phyloP scores from a whole-genome alignment of 2,888 invertebrate species.

The Rhodophaea formosa region DNA sequence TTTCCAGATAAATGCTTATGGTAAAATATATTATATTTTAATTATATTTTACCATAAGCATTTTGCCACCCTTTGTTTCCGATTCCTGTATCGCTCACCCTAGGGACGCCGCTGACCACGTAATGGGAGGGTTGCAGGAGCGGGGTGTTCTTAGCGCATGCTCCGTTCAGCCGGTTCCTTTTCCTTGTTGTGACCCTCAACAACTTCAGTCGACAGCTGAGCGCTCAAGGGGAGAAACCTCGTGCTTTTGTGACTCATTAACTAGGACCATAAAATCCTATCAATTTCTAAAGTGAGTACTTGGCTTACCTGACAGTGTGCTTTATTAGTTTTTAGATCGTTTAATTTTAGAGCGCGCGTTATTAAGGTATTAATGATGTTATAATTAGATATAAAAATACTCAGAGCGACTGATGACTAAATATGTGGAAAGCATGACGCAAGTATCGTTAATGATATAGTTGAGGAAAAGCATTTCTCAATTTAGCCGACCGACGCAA shows the following conservation, averaged over 20 bases:
- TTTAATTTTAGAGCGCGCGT: not conserved
- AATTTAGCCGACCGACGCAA: not conserved
- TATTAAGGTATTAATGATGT: not conserved
- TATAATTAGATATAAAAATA: conserved; percentile 24
- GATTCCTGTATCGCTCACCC: too few species aligned
- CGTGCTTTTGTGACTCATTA: conserved; percentile 38
- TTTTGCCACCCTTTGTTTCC: too few species aligned
- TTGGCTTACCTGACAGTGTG: not conserved
- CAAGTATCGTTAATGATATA: conserved; percentile 23
- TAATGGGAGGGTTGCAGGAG: conserved; percentile 51
- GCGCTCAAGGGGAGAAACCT: conserved; percentile 43
- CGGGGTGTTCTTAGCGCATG: conserved; percentile 69
- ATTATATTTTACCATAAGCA: too few species aligned
- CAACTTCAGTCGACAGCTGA: conserved; percentile 70
- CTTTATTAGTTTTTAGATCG: not conserved
- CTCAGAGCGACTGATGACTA: conserved; percentile 14
- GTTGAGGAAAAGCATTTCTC: not conserved
- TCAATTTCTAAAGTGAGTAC: conserved; percentile 67
- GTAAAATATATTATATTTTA: too few species aligned
- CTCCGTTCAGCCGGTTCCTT: conserved; percentile 57
- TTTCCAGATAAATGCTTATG: too few species aligned
- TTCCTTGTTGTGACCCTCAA: conserved; percentile 47
- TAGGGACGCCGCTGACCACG: conserved; percentile 24
- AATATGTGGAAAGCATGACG: conserved; percentile 26
- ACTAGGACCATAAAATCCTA: conserved; percentile 71